Evolutionary conservation across 2,888 invertebrate genomes (phyloP).

Genomic region (Aporophyla lueneburgensis): DNA sequence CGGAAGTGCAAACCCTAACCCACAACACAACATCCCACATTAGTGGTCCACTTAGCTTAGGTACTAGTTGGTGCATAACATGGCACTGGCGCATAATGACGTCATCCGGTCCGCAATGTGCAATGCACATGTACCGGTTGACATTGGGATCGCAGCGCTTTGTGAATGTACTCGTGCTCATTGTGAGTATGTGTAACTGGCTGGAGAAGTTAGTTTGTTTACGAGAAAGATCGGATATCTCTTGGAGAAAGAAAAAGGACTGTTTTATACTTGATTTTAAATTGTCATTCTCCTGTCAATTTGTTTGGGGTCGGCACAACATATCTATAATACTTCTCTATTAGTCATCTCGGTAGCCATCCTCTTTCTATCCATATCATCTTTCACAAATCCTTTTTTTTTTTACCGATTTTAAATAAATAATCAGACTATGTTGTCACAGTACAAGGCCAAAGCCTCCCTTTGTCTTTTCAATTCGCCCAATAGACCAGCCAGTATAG

Average conservation of each 20-base stretch:
- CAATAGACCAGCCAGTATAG: background rate
- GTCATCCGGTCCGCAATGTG: slow-evolving; percentile 70
- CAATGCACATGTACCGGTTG: slow-evolving; percentile 72
- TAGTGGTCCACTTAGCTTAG: slow-evolving; percentile 38
- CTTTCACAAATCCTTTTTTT: too few relatives aligned
- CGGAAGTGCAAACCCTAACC: slow-evolving; percentile 37
- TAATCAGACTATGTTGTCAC: background rate
- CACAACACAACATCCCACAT: slow-evolving; percentile 23
- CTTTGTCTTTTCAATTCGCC: background rate
- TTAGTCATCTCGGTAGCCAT: too few relatives aligned
- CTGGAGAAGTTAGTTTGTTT: slow-evolving; percentile 12
- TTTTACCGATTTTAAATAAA: background rate
- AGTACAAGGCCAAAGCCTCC: background rate
- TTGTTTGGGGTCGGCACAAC: too few relatives aligned
- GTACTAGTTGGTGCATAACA: slow-evolving; percentile 46
- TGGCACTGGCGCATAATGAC: slow-evolving; percentile 62
- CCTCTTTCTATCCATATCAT: too few relatives aligned
- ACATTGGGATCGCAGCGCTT: slow-evolving; percentile 67
- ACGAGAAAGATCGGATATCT: slow-evolving; percentile 2
- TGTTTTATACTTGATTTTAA: background rate
- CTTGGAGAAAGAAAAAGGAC: background rate
- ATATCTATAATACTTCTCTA: too few relatives aligned
- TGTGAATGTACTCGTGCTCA: slow-evolving; percentile 61
- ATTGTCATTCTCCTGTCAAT: too few relatives aligned
- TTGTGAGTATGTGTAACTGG: slow-evolving; percentile 30